Evolutionary conservation across 2,888 invertebrate species (phyloP), one percentile per base, ranked within the genome.

Genomic region (Leuctra nigra): DNA sequence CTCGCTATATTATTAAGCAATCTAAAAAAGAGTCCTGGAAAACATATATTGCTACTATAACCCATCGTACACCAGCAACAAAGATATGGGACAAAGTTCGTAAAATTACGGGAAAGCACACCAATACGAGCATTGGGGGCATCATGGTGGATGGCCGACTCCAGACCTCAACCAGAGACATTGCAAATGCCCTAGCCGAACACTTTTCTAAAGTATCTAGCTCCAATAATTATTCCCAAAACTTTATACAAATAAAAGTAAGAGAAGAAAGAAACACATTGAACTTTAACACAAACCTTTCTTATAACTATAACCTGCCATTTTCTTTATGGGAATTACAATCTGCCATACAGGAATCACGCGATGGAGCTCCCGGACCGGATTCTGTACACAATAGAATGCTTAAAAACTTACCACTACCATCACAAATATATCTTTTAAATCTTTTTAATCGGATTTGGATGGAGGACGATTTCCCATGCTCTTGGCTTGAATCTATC

Each of bases 311-410:
- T 23, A 54, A 54, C 13, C 20, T 16, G 54, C 18, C 2, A 24
- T 38, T 29, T 22, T 18, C 20, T 14, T 22, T 2, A 38, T 16
- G 22, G 39, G 25, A 38, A 14, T 25, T 54, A 1, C 4, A 11
- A n/a, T 46, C 54, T 4, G 39, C 44, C 13, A 20, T 54, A 6
- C 20, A 47, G 20, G 20, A n/a, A n/a, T 47, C 47, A n/a, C n/a
- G 24, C 13, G 24, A 47, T 47, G 18, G n/a, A 6, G 39, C 46
- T 24, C 44, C 44, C 6, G 54, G 54, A 14, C 25, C 25, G 6
- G 54, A 54, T 25, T 24, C 25, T 4, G 44, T 41, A 14, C 46
- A 47, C 24, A 47, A 47, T 47, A 20, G 18, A 47, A 47, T 47
- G 47, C 47, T 47, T n/a, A 47, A 47, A 47, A 20, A 11, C 24